phyloP scores from a whole-genome alignment of 2,888 invertebrate genomes.

The Eulithis testata region DNA sequence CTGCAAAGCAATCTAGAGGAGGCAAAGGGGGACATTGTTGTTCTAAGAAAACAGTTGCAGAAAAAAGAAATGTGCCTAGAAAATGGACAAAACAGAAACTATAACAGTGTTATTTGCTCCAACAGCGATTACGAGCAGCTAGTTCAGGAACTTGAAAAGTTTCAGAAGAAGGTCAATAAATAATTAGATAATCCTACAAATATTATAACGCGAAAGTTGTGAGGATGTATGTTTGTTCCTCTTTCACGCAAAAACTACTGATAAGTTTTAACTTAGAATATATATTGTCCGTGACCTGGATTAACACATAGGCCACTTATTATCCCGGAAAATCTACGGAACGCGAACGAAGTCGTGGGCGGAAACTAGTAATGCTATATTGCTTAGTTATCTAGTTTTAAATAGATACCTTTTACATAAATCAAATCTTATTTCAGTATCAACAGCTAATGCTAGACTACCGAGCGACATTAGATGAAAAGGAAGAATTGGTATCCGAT shows the following conservation, averaged over 20 bases:
- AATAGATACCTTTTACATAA: no score
- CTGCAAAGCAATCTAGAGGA: constrained; percentile 89
- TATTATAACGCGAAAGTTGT: no score
- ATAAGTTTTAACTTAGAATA: no score
- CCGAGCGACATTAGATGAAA: constrained; percentile 92
- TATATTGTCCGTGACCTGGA: no score
- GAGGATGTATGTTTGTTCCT: no score
- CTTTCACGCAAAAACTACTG: no score
- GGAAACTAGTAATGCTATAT: no score
- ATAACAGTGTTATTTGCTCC: constrained; percentile 49
- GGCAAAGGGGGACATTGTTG: constrained; percentile 88
- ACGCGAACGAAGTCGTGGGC: no score
- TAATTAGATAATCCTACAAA: no score
- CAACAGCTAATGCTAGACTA: constrained; percentile 90
- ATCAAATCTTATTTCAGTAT: constrained; percentile 74
- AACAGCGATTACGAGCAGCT: constrained; percentile 86
- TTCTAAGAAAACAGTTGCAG: constrained; percentile 81
- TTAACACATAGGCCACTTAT: no score
- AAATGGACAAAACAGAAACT: constrained; percentile 46
- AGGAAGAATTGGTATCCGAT: constrained; percentile 92
- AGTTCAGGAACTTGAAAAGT: constrained; percentile 87
- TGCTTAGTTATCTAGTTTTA: no score
- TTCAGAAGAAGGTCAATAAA: constrained; percentile 84
- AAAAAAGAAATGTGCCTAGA: constrained; percentile 53
- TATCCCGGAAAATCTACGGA: no score